These are phyloP conservation scores for Aricia agestis DNA, from an alignment of 1,140 invertebrate genomes.

Conservation along the genomic window DNA sequence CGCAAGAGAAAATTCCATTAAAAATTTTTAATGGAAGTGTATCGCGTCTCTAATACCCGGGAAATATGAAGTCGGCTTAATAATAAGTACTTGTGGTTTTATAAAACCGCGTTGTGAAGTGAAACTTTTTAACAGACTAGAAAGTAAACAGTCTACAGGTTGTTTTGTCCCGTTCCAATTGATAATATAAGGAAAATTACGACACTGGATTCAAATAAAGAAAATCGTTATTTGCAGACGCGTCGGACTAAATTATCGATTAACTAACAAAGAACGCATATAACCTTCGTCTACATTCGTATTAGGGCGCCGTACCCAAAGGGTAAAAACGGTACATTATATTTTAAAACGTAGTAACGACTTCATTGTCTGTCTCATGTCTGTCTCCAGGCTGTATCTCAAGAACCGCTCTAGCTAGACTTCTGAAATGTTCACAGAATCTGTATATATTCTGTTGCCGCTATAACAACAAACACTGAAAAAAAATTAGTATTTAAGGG, in stretches of 20 bases:
- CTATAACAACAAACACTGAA: too few relatives aligned
- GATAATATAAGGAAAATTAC: not conserved
- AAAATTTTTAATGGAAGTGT: not conserved
- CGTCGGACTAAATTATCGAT: not conserved
- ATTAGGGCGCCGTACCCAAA: too few relatives aligned
- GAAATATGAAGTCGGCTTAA: not conserved
- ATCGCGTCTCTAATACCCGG: not conserved
- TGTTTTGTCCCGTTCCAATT: not conserved
- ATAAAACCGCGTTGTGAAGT: conserved; percentile 6
- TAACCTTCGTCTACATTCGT: too few relatives aligned
- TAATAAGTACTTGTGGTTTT: not conserved
- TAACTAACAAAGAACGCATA: not conserved
- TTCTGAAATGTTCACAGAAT: too few relatives aligned
- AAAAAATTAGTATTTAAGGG: too few relatives aligned
- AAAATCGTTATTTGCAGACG: not conserved
- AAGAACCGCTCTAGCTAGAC: too few relatives aligned
- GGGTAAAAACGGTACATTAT: too few relatives aligned
- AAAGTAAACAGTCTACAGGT: conserved; percentile 1
- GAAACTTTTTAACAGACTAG: conserved; percentile 9
- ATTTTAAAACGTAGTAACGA: too few relatives aligned
- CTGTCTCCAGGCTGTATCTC: too few relatives aligned
- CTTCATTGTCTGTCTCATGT: too few relatives aligned
- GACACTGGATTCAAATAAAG: not conserved
- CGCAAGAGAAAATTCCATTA: too few relatives aligned
- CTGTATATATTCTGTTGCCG: too few relatives aligned